Percentiles rank a stretch among this genome's conserved stretches.
These are phyloP conservation scores for Ostrea denselamellosa DNA, from an alignment of 1,140 invertebrate genomes.

Conservation along the genomic window DNA sequence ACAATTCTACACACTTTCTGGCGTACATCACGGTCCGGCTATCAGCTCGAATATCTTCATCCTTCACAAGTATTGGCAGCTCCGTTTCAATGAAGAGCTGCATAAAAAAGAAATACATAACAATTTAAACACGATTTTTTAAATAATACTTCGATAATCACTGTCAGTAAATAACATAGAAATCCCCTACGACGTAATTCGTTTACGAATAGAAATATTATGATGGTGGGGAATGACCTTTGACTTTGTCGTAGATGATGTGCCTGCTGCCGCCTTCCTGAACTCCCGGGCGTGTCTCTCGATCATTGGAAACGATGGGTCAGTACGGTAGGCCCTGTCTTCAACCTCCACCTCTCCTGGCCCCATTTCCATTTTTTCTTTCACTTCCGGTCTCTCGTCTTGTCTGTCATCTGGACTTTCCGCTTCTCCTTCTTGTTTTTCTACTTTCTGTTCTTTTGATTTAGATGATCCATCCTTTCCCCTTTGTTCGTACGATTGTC, in stretches of 20 bases:
- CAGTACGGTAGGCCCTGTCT: neutral
- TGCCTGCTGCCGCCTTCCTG: neutral
- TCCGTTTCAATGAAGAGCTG: neutral
- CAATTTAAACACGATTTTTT: neutral
- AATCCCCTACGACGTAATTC: neutral
- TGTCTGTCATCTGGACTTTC: neutral
- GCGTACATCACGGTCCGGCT: neutral
- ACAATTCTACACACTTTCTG: conserved; percentile 24
- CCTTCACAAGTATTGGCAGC: neutral
- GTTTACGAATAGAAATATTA: neutral
- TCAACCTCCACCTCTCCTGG: neutral
- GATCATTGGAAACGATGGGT: neutral
- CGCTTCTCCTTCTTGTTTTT: neutral
- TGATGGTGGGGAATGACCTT: neutral
- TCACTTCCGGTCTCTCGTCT: neutral
- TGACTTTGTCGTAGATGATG: neutral
- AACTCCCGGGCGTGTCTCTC: conserved; percentile 18
- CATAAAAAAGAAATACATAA: neutral
- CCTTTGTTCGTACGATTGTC: neutral
- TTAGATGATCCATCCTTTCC: neutral
- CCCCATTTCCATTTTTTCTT: neutral
- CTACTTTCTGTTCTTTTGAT: neutral
- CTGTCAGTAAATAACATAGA: neutral
- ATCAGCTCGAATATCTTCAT: neutral
- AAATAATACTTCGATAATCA: neutral